A percentile compares a stretch with the other conserved stretches of the same genome.
These are phyloP conservation scores for Vireo griseus DNA, from an alignment of 2,797 vertebrate genomes.

Conservation along the genomic window DNA sequence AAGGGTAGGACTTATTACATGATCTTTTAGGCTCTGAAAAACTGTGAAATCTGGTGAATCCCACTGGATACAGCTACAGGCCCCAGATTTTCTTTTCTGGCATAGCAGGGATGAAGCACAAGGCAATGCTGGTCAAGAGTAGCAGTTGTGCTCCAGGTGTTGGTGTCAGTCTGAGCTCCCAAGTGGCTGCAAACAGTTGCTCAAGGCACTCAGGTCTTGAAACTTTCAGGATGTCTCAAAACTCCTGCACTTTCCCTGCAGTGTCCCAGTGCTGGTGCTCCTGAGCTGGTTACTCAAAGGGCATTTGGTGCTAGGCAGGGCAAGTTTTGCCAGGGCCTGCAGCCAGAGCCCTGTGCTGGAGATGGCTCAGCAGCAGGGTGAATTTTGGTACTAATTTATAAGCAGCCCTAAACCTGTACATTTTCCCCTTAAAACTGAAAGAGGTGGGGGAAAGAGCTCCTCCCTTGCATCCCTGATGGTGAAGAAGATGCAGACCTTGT, in stretches of 20 bases:
- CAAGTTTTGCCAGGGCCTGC: neutral
- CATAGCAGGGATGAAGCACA: fast-evolving
- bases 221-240: neutral
- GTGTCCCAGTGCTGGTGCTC: neutral
- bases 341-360: neutral
- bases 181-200: neutral
- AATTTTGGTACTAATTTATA: neutral
- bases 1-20: neutral
- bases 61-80: neutral
- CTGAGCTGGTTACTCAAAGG: neutral
- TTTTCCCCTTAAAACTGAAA: neutral
- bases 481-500: neutral
- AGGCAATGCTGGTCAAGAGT: fast-evolving
- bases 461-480: neutral
- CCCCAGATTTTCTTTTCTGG: neutral
- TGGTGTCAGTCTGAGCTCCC: neutral
- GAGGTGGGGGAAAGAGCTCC: neutral
- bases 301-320: neutral
- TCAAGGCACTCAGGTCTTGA: neutral
- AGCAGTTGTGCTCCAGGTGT: neutral
- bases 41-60: neutral
- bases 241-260: neutral
- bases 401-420: neutral
- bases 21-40: neutral
- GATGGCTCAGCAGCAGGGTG: neutral